A percentile compares a stretch with the other conserved stretches of the same genome.
Evolutionary conservation across 2,888 invertebrate genomes (phyloP).

Genomic region (Penaeus monodon): DNA sequence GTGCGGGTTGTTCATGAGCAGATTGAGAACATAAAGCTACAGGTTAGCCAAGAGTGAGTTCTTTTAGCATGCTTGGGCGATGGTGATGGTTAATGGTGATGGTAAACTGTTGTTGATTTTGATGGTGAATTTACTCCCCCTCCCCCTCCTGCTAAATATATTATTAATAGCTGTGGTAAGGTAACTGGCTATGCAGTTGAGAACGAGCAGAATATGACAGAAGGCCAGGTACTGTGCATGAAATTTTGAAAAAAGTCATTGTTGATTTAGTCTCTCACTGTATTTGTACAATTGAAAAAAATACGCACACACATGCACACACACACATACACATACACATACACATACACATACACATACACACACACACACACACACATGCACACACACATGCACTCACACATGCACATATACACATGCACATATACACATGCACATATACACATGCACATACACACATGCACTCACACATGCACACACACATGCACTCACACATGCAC

Average conservation of each 20-base stretch:
- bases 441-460: too few species aligned
- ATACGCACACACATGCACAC: too few species aligned
- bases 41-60: slow-evolving; percentile 65
- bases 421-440: too few species aligned
- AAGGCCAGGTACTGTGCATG: slow-evolving; percentile 1
- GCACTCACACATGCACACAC: too few species aligned
- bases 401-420: too few species aligned
- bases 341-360: too few species aligned
- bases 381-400: too few species aligned
- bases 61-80: slow-evolving; percentile 50
- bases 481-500: too few species aligned
- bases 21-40: slow-evolving; percentile 66
- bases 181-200: slow-evolving; percentile 9
- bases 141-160: neutral
- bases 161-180: slow-evolving; percentile 11
- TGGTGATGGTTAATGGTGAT: slow-evolving; percentile 22
- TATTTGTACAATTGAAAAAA: too few species aligned
- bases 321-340: too few species aligned
- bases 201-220: neutral
- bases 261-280: too few species aligned
- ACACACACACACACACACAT: too few species aligned
- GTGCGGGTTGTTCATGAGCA: slow-evolving; percentile 60
- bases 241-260: neutral
- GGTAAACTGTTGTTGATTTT: slow-evolving; percentile 29
- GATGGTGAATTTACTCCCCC: slow-evolving; percentile 1